Evolutionary conservation across 1,140 invertebrate species (phyloP).

Genomic region (Diplogasteroides magnus): DNA sequence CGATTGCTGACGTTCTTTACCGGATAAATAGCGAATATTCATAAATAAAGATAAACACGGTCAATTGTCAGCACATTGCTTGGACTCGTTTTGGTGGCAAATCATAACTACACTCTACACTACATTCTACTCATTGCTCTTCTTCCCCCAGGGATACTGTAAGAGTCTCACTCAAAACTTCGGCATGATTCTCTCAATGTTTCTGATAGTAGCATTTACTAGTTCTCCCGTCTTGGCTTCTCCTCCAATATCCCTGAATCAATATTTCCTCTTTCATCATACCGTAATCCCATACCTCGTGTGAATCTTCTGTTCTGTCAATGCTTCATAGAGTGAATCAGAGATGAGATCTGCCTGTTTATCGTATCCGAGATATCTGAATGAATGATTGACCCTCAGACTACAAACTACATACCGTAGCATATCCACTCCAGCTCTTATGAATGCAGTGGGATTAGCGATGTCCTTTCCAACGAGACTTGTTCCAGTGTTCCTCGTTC

Average conservation of each 20-base stretch:
- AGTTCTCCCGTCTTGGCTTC: conserved; percentile 31
- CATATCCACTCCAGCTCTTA: conserved; percentile 45
- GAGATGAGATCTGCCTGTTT: conserved; percentile 44
- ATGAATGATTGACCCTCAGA: conserved; percentile 1
- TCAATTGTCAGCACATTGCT: too few relatives aligned
- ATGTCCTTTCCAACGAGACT: conserved; percentile 88
- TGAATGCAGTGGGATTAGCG: conserved; percentile 73
- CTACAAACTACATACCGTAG: conserved; percentile 19
- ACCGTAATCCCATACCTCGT: not conserved
- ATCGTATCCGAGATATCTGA: conserved; percentile 41
- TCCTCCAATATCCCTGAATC: conserved; percentile 23
- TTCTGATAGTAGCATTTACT: conserved; percentile 43
- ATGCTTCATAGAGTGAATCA: conserved; percentile 43
- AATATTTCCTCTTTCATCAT: not conserved
- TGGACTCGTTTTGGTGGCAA: too few relatives aligned
- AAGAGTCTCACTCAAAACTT: too few relatives aligned
- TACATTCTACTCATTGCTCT: too few relatives aligned
- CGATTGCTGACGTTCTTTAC: too few relatives aligned
- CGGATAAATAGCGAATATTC: too few relatives aligned
- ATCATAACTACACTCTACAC: too few relatives aligned
- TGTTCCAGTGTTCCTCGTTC: conserved; percentile 86
- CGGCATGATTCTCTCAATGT: conserved; percentile 25
- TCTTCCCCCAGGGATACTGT: too few relatives aligned
- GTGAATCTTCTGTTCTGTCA: conserved; percentile 39
- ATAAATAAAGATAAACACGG: too few relatives aligned